Base-by-base conservation (phyloP, 2,797 vertebrate genomes). In the Cuculus canorus region DNA sequence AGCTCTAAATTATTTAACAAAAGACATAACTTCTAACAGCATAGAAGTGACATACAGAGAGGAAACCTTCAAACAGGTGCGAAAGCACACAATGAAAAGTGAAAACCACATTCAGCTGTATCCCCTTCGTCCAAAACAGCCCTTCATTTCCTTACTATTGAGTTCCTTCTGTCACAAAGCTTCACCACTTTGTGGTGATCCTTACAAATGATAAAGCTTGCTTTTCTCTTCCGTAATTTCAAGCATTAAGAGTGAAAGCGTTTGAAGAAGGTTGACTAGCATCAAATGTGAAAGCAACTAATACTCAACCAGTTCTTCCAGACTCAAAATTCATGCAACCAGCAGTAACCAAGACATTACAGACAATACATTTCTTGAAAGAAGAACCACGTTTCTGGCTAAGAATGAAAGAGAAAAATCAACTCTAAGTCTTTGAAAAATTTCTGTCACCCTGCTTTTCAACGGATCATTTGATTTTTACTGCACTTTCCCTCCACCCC, bases 21-120 rank as follows among this genome's bases (percentile, higher is more conserved):
- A 98, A 97, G 98, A 95, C 96, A 96, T 96, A 97, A 97, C 98
- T 98, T 99, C 98, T 98, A 96, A 98, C 95, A 98, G 98, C 98
- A 85, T 52, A 92, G 95, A 94, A 97, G 92, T 96, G 94, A 96
- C 96, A 96, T 3, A 5, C 23, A 54, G 83, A 94, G 93, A 97
- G 53, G 32, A 94, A 86, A 45, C 86, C 97, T 98, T 97, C 98
- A 97, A 97, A 97, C 91, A 97, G 96, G 96, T 96, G 94, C 96
- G 95, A 96, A 88, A 89, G 75, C 72, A 76, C 71, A 72, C 30
- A 48, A 75, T 78, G 97, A 96, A 92, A 94, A 95, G 79, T 93
- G 32, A 76, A 95, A 96, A 56, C 45, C 78, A 82, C 37, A 56
- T 83, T 95, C 93, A 76, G 68, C 94, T 83, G 14, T 90, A 86